These are phyloP conservation scores for Clusia tigrina DNA, from an alignment of 2,888 invertebrate genomes.

Conservation along the genomic window DNA sequence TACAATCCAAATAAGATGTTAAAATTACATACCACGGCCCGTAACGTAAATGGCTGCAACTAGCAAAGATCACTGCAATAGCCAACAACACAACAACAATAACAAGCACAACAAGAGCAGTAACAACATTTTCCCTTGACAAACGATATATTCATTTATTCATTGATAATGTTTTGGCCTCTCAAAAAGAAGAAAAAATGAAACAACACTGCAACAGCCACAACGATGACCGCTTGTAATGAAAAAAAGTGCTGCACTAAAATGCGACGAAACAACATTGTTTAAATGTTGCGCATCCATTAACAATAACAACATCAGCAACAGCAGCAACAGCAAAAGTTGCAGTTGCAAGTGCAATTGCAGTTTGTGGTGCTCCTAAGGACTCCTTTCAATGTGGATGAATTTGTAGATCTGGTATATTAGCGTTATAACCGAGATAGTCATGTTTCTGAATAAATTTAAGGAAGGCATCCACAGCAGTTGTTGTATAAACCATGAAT, in stretches of 20 bases:
- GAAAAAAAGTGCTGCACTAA: background rate
- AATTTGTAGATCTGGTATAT: too few relatives aligned
- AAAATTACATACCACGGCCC: slow-evolving; percentile 45
- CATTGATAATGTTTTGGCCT: slow-evolving; percentile 51
- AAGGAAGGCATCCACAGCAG: background rate
- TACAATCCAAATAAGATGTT: slow-evolving; percentile 52
- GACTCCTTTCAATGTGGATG: background rate
- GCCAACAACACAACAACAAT: slow-evolving; percentile 29
- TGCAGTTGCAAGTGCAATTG: background rate
- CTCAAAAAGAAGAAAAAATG: slow-evolving; percentile 28
- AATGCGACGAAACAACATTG: slow-evolving; percentile 58
- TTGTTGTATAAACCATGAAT: background rate
- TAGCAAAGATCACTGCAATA: too few relatives aligned
- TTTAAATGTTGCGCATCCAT: slow-evolving; percentile 57
- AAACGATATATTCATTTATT: slow-evolving; percentile 60
- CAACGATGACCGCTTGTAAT: slow-evolving; percentile 29
- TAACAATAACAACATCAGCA: slow-evolving; percentile 25
- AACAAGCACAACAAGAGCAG: slow-evolving; percentile 27
- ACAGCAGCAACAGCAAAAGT: background rate
- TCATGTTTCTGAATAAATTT: too few relatives aligned
- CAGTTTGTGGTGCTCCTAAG: slow-evolving; percentile 34
- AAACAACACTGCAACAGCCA: slow-evolving; percentile 28
- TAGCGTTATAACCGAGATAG: too few relatives aligned
- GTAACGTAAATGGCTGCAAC: slow-evolving; percentile 17
- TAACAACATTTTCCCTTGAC: slow-evolving; percentile 47